A percentile compares a stretch with the other conserved stretches of the same genome.
Evolutionary conservation across 1,140 invertebrate genomes (phyloP).

Genomic region (Ips nitidus): DNA sequence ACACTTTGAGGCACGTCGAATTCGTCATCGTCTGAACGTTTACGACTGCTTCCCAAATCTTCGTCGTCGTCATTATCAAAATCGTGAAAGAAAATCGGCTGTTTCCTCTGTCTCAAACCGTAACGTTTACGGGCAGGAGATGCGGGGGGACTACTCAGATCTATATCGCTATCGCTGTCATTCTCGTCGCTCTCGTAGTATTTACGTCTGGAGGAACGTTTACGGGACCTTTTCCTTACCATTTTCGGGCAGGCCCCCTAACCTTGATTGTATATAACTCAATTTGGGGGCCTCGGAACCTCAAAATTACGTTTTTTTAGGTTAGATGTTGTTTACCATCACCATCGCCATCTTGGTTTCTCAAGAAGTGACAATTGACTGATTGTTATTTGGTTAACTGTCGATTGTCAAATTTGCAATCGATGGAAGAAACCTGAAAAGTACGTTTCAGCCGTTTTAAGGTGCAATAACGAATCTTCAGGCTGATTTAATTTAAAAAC

Average conservation of each 20-base stretch:
- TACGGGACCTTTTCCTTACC: conserved; percentile 41
- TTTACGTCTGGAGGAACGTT: conserved; percentile 17
- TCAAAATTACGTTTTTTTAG: conserved; percentile 3
- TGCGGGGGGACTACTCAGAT: conserved; percentile 20
- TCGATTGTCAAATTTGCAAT: too few relatives aligned
- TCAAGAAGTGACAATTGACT: neutral
- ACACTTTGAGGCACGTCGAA: conserved; percentile 22
- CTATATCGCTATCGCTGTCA: conserved; percentile 40
- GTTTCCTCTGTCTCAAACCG: conserved; percentile 40
- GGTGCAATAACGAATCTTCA: too few relatives aligned
- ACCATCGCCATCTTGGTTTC: neutral
- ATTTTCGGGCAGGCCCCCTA: conserved; percentile 29
- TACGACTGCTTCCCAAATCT: conserved; percentile 17
- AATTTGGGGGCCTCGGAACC: conserved; percentile 27
- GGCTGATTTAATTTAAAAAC: too few relatives aligned
- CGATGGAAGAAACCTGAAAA: too few relatives aligned
- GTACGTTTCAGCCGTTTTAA: too few relatives aligned
- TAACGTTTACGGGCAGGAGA: conserved; percentile 40
- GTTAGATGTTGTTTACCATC: conserved; percentile 31
- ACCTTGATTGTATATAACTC: neutral
- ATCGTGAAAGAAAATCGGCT: conserved; percentile 37
- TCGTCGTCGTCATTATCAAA: conserved; percentile 42
- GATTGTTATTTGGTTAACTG: too few relatives aligned
- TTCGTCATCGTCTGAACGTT: conserved; percentile 39
- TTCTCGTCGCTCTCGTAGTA: conserved; percentile 41